These are phyloP conservation scores for Cordilura impudica DNA, from an alignment of 2,888 invertebrate genomes.

Conservation along the genomic window DNA sequence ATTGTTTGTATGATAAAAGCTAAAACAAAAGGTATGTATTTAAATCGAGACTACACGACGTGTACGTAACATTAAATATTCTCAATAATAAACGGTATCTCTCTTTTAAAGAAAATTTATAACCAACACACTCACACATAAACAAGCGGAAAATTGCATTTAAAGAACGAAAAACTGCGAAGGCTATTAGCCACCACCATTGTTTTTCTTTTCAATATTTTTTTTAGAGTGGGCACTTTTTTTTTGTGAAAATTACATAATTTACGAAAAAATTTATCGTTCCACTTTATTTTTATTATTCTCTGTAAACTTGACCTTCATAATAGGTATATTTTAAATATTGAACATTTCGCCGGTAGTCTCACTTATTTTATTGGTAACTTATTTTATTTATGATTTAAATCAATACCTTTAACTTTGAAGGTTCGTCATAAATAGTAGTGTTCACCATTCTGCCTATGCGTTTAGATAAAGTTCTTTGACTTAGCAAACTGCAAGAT, in stretches of 20 bases:
- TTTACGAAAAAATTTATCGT: slow-evolving; percentile 66
- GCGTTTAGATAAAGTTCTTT: slow-evolving; percentile 16
- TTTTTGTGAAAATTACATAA: slow-evolving; percentile 57
- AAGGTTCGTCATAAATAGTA: slow-evolving; percentile 73
- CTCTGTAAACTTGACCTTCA: slow-evolving; percentile 50
- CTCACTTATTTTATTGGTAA: slow-evolving; percentile 16
- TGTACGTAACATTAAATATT: slow-evolving; percentile 15
- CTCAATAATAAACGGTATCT: no score
- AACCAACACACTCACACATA: neutral
- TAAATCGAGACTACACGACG: neutral
- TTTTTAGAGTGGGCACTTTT: neutral
- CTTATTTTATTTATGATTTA: neutral
- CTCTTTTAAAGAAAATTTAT: neutral
- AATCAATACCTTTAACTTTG: slow-evolving; percentile 72
- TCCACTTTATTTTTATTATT: neutral
- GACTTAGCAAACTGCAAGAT: slow-evolving; percentile 33
- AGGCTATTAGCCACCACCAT: slow-evolving; percentile 24
- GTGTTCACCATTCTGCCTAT: slow-evolving; percentile 73
- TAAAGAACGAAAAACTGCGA: slow-evolving; percentile 26
- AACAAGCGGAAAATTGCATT: neutral
- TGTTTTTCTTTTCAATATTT: neutral
- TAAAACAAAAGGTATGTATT: neutral
- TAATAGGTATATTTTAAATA: neutral
- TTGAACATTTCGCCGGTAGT: neutral
- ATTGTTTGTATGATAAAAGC: neutral